Conservation (phyloP, 2,888 invertebrate genomes). For the Polyploca ridens region DNA sequence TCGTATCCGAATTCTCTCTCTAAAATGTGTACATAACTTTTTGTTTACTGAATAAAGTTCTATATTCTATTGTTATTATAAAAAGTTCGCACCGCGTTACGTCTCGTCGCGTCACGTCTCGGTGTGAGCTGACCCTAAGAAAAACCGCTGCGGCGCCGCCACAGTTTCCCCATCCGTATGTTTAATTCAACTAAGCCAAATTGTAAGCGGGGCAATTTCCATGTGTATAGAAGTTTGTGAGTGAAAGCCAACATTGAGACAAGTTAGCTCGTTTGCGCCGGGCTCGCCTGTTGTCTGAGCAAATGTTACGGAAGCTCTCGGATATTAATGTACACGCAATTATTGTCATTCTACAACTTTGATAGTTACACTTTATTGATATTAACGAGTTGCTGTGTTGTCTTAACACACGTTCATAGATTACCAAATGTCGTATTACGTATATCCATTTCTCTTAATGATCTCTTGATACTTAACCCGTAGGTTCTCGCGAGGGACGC, state of each 20-base stretch:
- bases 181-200: slow-evolving; percentile 25
- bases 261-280: slow-evolving; percentile 43
- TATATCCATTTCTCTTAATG: too few relatives aligned
- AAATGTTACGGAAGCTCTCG: slow-evolving; percentile 34
- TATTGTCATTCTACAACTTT: not conserved
- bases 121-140: too few relatives aligned
- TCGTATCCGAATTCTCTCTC: too few relatives aligned
- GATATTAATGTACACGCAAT: slow-evolving; percentile 16
- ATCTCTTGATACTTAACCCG: too few relatives aligned
- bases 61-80: too few relatives aligned
- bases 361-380: not conserved
- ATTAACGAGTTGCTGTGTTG: not conserved
- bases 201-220: slow-evolving; percentile 47
- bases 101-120: too few relatives aligned
- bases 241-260: slow-evolving; percentile 43
- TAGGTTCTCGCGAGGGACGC: too few relatives aligned
- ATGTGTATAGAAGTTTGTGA: slow-evolving; percentile 48
- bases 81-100: too few relatives aligned
- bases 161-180: slow-evolving; percentile 16
- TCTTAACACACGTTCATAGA: too few relatives aligned
- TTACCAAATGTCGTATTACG: too few relatives aligned
- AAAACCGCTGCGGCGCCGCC: not conserved
- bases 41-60: too few relatives aligned
- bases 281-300: slow-evolving; percentile 28
- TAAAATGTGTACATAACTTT: too few relatives aligned